phyloP scores from a whole-genome alignment of 2,113 vertebrate genomes.

The Bolborhynchus lineola region DNA sequence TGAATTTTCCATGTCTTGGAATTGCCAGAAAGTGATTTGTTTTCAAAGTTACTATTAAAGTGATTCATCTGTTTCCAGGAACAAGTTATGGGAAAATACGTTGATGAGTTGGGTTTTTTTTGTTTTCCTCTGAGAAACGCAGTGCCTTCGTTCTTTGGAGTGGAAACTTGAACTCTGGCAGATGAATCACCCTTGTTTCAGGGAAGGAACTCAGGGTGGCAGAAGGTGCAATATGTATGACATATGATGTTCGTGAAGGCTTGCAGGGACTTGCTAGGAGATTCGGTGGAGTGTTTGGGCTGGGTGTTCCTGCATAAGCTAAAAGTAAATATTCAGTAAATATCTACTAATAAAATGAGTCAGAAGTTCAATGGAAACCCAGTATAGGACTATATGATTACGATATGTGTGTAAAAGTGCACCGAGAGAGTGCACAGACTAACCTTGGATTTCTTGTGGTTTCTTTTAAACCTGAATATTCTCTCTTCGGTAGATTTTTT shows the following conservation, averaged over 20 bases:
- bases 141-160: neutral
- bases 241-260: neutral
- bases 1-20: neutral
- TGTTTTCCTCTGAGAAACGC: neutral
- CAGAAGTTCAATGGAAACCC: neutral
- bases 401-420: neutral
- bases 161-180: neutral
- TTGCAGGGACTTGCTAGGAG: neutral
- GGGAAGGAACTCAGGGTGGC: neutral
- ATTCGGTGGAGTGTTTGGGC: neutral
- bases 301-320: neutral
- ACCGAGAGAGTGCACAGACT: neutral
- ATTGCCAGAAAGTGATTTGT: neutral
- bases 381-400: neutral
- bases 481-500: neutral
- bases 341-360: neutral
- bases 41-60: slow-evolving; percentile 14
- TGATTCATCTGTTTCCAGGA: slow-evolving; percentile 27
- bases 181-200: neutral
- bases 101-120: neutral
- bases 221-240: neutral
- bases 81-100: slow-evolving; percentile 28
- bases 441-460: neutral
- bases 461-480: neutral
- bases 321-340: neutral